Base-by-base conservation (phyloP, 23 tunicate genomes). In the Phallusia fumigata region DNA sequence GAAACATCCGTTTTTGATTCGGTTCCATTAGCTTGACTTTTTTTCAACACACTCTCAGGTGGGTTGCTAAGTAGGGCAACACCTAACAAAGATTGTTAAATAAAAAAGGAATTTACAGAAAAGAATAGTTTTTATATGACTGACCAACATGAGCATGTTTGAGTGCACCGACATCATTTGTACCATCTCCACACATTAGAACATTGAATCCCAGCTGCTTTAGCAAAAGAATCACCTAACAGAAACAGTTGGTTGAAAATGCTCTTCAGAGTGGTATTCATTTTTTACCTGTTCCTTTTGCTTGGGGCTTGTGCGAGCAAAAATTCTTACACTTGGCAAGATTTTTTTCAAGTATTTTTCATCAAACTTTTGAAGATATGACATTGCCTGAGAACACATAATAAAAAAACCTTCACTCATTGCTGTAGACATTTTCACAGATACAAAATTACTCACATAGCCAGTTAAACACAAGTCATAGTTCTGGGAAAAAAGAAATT, bases 101-200 rank as follows among this genome's bases (percentile, higher is more conserved):
- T 16, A 58, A 58, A 11, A 8, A 21, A 58, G 69, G n/a, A n/a
- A n/a, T n/a, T 58, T 58, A 2, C 13, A 6, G 26, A 1, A 58
- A 58, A 58, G 8, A 58, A 51, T 15, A 51, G 30, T n/a, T n/a
- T 32, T 32, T 22, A 12, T 64, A 15, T n/a, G 5, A 84, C 98
- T 81, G 0, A 94, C 99, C 99, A 65, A 96, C 97, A 65, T 96
- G 88, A 19, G 96, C 91, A 64, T 96, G 99, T 52, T 91, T 90
- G 49, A 96, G 82, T 35, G 99, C 99, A 64, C 99, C 99, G 44
- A 96, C 99, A 89, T 96, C 99, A 74, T 96, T 96, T 18, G 99
- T 96, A 44, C 99, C 99, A 88, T 96, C 99, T 35, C 99, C 99
- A 82, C 99, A 96, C 99, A 96, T 96, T 21, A 96, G 53, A 12